Percentiles rank a stretch among this genome's conserved stretches.
Evolutionary conservation across 2,888 invertebrate genomes (phyloP).

Genomic region (Philhelius pedissequus): DNA sequence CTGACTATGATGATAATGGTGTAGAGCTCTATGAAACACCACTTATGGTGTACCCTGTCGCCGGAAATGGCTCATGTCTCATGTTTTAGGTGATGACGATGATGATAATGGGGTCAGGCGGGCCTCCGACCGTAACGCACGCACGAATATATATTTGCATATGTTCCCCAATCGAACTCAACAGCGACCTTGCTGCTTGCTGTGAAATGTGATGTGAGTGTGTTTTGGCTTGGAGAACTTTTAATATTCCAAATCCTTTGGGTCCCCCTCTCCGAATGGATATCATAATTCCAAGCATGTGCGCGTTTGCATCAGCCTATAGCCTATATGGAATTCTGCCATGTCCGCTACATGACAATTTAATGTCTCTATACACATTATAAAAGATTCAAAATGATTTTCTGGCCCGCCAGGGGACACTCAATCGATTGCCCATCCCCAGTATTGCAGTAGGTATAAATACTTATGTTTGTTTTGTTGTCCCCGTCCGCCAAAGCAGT

Average conservation of each 20-base stretch:
- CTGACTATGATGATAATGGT: slow-evolving; percentile 34
- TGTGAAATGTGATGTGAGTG: not conserved
- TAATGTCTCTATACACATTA: slow-evolving; percentile 50
- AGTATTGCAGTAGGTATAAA: too few species aligned
- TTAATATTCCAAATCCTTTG: slow-evolving; percentile 51
- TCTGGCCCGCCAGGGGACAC: slow-evolving; percentile 43
- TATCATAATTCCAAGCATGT: slow-evolving; percentile 14
- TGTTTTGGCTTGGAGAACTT: slow-evolving; percentile 12
- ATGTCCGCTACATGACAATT: slow-evolving; percentile 57
- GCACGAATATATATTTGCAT: not conserved
- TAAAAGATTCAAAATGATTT: slow-evolving; percentile 61
- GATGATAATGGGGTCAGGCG: not conserved
- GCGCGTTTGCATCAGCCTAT: not conserved
- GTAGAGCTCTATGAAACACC: slow-evolving; percentile 35
- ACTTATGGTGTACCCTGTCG: slow-evolving; percentile 32
- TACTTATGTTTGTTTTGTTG: too few species aligned
- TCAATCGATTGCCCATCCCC: slow-evolving; percentile 36
- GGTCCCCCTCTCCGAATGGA: slow-evolving; percentile 11
- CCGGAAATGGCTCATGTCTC: slow-evolving; percentile 16
- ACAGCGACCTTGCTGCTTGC: not conserved
- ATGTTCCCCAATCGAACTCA: slow-evolving; percentile 25
- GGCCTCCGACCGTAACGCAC: not conserved
- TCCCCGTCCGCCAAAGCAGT: not conserved
- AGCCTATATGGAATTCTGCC: not conserved
- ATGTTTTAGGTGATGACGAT: not conserved